Evolutionary conservation across 2,113 vertebrate species (phyloP).

Genomic region (Oenanthe oenanthe): DNA sequence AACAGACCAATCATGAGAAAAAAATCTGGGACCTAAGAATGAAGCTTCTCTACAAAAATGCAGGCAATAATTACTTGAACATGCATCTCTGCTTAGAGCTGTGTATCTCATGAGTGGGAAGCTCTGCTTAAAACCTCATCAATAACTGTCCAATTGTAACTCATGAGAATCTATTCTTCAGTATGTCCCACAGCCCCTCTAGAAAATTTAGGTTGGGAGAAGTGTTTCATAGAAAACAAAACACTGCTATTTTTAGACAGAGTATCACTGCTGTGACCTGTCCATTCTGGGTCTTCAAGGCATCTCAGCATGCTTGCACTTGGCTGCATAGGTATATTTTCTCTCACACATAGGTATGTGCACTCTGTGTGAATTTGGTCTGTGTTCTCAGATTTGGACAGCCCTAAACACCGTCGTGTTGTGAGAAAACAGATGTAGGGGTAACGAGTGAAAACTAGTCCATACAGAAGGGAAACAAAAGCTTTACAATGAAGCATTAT

Average conservation of each 20-base stretch:
- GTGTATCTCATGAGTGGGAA: background rate
- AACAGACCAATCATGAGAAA: background rate
- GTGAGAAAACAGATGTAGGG: background rate
- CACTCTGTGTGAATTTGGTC: background rate
- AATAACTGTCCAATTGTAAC: background rate
- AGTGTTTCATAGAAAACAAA: background rate
- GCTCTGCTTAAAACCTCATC: background rate
- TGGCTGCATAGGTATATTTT: background rate
- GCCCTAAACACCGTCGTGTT: background rate
- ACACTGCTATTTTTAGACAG: background rate
- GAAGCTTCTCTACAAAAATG: background rate
- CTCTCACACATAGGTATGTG: rapidly evolving
- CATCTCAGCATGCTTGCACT: background rate
- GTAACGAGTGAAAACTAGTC: background rate
- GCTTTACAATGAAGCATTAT: background rate
- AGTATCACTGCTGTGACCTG: background rate
- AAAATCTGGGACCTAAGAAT: background rate
- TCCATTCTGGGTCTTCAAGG: background rate
- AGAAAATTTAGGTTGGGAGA: background rate
- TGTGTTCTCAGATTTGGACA: background rate
- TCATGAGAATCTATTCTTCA: background rate
- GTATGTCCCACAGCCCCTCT: rapidly evolving
- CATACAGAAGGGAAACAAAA: background rate
- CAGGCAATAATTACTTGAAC: background rate
- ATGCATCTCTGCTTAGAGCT: background rate